phyloP scores from a whole-genome alignment of 2,888 invertebrate species.

The Oscheius myriophilus region DNA sequence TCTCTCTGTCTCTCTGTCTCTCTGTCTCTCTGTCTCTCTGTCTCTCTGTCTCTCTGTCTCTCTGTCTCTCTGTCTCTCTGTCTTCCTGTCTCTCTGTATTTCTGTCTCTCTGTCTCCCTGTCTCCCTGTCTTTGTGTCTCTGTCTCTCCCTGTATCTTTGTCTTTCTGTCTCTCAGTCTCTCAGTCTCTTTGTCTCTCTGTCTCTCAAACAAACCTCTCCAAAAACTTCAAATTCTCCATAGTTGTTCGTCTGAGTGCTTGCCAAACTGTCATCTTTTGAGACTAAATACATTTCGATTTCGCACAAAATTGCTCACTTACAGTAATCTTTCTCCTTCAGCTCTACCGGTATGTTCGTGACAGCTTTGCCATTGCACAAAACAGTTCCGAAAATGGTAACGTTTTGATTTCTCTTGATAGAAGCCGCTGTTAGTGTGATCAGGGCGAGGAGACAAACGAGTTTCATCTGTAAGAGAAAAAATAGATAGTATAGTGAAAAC shows the following conservation, averaged over 20 bases:
- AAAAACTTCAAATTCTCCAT: slow-evolving; percentile 7
- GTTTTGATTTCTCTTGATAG: slow-evolving; percentile 17
- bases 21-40: no score
- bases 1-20: no score
- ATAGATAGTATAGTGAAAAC: background rate
- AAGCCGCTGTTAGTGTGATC: background rate
- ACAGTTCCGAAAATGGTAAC: slow-evolving; percentile 7
- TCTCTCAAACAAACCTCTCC: slow-evolving; percentile 13
- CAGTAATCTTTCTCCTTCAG: slow-evolving; percentile 22
- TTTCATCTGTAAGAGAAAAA: background rate
- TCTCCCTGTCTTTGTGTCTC: no score
- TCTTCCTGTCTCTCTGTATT: no score
- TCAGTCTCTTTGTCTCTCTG: no score
- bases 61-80: no score
- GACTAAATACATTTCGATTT: background rate
- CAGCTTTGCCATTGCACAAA: slow-evolving; percentile 8
- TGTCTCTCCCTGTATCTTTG: no score
- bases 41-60: no score
- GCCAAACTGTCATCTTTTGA: slow-evolving; percentile 12
- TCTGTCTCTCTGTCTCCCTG: no score
- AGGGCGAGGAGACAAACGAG: slow-evolving; percentile 1
- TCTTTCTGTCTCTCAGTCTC: no score
- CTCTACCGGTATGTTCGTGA: background rate
- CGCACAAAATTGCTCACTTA: background rate
- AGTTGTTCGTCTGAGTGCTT: slow-evolving; percentile 7